Evolutionary conservation across 2,113 vertebrate genomes (phyloP), one percentile per base, ranked within the genome.

Genomic region (Argyrosomus japonicus): DNA sequence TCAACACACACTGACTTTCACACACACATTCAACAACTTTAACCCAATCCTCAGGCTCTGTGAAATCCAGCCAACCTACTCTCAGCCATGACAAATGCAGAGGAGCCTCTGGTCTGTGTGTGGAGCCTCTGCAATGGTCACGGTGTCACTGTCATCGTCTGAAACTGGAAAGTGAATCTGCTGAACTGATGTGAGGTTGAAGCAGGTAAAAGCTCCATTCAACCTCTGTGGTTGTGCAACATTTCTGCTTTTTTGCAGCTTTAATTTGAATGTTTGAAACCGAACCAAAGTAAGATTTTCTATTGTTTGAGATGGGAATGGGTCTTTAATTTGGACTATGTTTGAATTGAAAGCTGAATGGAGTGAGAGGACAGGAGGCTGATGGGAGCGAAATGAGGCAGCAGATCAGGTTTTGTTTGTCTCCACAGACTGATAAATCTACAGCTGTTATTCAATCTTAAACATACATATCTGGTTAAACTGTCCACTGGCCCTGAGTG

Each of bases 31-130:
- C 29, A 79, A n/a, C 29, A 60, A 62, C 48, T 63, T 53, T 32
- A 60, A 72, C 73, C 43, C 8, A 40, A 4, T 71, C 65, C 53
- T 57, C 32, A 32, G 62, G 21, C 60, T 57, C 75, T 10, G 14
- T 88, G 63, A 79, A 85, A 88, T 83, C 56, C 2, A 68, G 27
- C 69, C 72, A 56, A 43, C 64, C 54, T 5, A 6, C 54, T 19
- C 32, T 18, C 4, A 81, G 43, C 89, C 82, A 47, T 87, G 25
- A 89, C 87, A 25, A 91, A 88, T 88, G 77, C 56, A 68, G 70
- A 21, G 64, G 82, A 79, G 83, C 68, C 83, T 56, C 61, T 17
- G 45, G 69, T 85, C 61, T 79, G 77, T 9, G 48, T 0, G 27
- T 12, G 65, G 50, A 43, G 73, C 83, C 78, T 53, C 21, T 0